Base-by-base conservation (phyloP, 2,888 invertebrate species). In the Brachyptera risi region DNA sequence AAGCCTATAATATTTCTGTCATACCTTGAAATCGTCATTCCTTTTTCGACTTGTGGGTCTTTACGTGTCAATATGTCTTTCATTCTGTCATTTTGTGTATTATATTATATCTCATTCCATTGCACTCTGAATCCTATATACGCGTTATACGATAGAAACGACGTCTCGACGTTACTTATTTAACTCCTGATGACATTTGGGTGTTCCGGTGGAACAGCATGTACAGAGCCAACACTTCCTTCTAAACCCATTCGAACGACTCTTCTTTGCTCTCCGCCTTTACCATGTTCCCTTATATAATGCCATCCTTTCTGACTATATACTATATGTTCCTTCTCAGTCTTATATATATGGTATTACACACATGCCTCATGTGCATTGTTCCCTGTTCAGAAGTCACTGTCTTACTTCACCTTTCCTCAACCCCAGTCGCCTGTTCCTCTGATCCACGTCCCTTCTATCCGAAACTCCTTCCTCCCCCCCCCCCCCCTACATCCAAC, bases 11-110 rank as follows among this genome's bases (percentile, higher is more conserved):
- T n/a, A n/a, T n/a, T n/a, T n/a, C n/a, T n/a, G n/a, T n/a, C n/a
- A n/a, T n/a, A n/a, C n/a, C n/a, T n/a, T n/a, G n/a, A n/a, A n/a
- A n/a, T n/a, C n/a, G 17, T 38, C 40, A 38, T 38, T 38, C 40
- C 40, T 35, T 37, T 54, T 24, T 37, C 54, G 21, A 11, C 54
- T 37, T 21, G 17, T 7, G 21, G 35, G 54, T 54, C 35, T 54
- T 54, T 35, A 13, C 23, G 54, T 35, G 54, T 54, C 54, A 54
- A 54, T 54, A 54, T 54, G 54, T 54, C 54, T 13, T 37, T 54
- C 54, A 54, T 54, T 37, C 54, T 54, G 54, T 54, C 54, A 54
- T 54, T 54, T 54, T 54, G 37, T 19, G 23, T 7, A 31, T n/a
- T n/a, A n/a, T n/a, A n/a, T n/a, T n/a, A n/a, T n/a, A n/a, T n/a